These are phyloP conservation scores for Serranus cabrilla DNA, from an alignment of 2,797 vertebrate genomes.

Conservation along the genomic window DNA sequence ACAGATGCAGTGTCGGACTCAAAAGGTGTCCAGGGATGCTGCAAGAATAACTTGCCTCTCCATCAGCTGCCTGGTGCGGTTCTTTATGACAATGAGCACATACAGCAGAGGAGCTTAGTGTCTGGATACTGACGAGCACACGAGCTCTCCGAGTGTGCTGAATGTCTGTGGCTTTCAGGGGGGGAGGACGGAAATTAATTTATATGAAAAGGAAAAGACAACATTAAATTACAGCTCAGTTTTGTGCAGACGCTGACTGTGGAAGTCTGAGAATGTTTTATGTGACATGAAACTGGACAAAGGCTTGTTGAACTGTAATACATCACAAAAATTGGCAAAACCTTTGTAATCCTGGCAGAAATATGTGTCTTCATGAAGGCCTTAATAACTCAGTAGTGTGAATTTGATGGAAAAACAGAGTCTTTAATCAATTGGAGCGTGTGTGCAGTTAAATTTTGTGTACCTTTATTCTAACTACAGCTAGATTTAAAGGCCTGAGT, in stretches of 20 bases:
- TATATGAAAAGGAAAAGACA: conserved; percentile 20
- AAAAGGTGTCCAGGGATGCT: conserved; percentile 23
- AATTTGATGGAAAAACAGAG: not conserved
- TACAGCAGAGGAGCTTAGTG: conserved; percentile 13
- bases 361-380: not conserved
- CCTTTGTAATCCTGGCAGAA: not conserved
- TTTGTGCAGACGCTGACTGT: not conserved
- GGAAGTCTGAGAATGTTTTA: not conserved
- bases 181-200: conserved; percentile 1
- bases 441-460: not conserved
- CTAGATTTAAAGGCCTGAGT: not conserved
- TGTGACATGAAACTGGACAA: not conserved
- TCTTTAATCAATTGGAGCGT: not conserved
- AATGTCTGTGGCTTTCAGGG: conserved; percentile 21
- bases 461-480: not conserved
- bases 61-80: conserved; percentile 10
- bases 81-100: conserved; percentile 31
- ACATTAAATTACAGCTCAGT: conserved; percentile 16
- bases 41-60: conserved; percentile 18
- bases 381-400: not conserved
- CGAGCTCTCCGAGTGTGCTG: conserved; percentile 26
- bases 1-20: conserved; percentile 51
- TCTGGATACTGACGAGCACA: conserved; percentile 10
- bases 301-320: conserved; percentile 1
- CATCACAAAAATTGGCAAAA: not conserved